Conservation (phyloP, 2,113 vertebrate species). For the Plecturocebus donacophilus region DNA sequence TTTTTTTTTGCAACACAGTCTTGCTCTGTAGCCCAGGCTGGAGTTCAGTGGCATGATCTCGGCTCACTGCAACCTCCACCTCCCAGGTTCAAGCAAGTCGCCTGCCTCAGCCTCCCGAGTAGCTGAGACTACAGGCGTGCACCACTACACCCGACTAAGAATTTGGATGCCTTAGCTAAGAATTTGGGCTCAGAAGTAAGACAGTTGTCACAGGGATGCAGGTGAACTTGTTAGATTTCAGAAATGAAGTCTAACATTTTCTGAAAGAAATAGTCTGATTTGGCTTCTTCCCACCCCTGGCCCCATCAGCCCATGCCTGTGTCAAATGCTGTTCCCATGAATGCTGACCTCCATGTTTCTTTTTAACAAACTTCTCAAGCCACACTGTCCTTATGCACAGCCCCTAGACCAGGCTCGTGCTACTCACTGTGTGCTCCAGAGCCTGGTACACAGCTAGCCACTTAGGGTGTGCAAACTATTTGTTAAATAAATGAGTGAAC, state of each 20-base stretch:
- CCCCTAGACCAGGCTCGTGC: neutral
- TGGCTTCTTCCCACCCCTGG: neutral
- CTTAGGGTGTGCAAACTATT: neutral
- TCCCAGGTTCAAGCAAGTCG: no score
- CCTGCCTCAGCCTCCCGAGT: no score
- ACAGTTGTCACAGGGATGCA: neutral
- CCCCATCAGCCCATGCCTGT: neutral
- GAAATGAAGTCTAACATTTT: neutral
- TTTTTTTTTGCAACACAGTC: no score
- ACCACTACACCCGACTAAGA: no score
- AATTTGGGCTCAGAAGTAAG: neutral
- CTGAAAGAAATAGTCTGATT: neutral
- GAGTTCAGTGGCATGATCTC: no score
- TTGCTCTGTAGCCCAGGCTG: no score
- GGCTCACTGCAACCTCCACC: no score
- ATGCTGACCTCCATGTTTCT: neutral
- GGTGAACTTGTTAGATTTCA: neutral
- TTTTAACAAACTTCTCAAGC: neutral
- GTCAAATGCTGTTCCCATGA: neutral
- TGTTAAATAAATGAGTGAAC: neutral
- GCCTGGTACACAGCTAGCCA: neutral
- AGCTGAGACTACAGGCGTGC: no score
- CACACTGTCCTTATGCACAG: neutral
- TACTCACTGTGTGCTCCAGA: neutral
- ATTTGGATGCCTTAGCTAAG: neutral